phyloP scores from a whole-genome alignment of 1,140 invertebrate species.

The Bombus confusus region DNA sequence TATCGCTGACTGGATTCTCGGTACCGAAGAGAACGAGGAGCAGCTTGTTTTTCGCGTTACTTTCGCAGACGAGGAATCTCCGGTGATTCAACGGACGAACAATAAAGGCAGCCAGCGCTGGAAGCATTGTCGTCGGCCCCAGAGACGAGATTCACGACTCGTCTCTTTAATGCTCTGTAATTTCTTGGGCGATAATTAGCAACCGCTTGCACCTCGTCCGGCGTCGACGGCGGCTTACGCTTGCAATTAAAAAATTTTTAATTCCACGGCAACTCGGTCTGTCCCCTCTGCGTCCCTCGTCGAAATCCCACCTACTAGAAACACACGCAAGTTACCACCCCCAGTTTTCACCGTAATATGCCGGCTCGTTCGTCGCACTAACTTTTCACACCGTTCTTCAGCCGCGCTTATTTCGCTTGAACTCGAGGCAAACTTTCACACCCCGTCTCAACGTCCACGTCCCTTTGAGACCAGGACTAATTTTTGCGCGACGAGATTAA shows the following conservation, averaged over 20 bases:
- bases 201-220: slow-evolving; percentile 20
- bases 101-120: slow-evolving; percentile 36
- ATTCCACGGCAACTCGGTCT: neutral
- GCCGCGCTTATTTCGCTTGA: slow-evolving; percentile 35
- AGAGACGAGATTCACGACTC: slow-evolving; percentile 9
- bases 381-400: slow-evolving; percentile 34
- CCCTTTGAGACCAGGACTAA: neutral
- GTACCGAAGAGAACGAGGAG: neutral
- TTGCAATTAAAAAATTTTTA: slow-evolving; percentile 54
- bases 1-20: neutral
- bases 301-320: neutral
- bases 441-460: too few species aligned
- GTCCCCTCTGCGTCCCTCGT: neutral
- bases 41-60: slow-evolving; percentile 33
- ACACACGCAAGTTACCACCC: neutral
- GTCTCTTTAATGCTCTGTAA: slow-evolving; percentile 29
- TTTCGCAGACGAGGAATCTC: slow-evolving; percentile 30
- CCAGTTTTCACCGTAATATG: neutral
- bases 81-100: slow-evolving; percentile 48
- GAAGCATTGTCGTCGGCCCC: neutral
- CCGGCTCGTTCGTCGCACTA: neutral
- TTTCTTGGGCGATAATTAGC: slow-evolving; percentile 57
- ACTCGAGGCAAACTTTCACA: slow-evolving; percentile 24
- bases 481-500: slow-evolving; percentile 29
- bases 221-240: slow-evolving; percentile 24